Percentiles rank a stretch among this genome's conserved stretches.
These are phyloP conservation scores for Rhopalosiphum maidis DNA, from an alignment of 1,140 invertebrate species.

Conservation along the genomic window DNA sequence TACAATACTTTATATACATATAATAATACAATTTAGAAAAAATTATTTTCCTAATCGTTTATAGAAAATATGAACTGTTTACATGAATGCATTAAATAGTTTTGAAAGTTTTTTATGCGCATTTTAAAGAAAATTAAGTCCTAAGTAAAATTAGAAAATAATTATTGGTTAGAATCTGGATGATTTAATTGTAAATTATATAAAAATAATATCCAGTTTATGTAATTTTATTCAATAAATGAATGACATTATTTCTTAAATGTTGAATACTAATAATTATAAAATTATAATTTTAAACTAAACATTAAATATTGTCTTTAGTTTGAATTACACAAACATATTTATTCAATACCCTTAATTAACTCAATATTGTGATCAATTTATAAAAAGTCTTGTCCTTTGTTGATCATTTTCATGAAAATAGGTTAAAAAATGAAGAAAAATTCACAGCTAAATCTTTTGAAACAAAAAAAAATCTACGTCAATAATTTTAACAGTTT, in stretches of 20 bases:
- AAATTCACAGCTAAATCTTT: background rate
- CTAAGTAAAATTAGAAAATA: background rate
- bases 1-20: slow-evolving; percentile 1
- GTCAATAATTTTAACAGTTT: background rate
- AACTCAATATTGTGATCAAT: no score
- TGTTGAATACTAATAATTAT: no score
- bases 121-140: background rate
- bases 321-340: no score
- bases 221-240: no score
- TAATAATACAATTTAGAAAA: background rate
- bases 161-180: background rate
- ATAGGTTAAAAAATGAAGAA: background rate
- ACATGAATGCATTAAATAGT: background rate
- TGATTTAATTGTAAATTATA: background rate
- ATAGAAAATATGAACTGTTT: background rate
- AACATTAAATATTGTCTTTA: no score
- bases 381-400: no score
- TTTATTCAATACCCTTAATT: no score
- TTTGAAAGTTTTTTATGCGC: background rate
- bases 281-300: no score
- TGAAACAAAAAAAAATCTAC: background rate
- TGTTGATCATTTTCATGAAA: no score
- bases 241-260: no score
- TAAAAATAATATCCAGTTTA: no score
- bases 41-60: background rate